A percentile compares a stretch with the other conserved stretches of the same genome.
Evolutionary conservation across 2,888 invertebrate species (phyloP).

Genomic region (Microctonus aethiopoides): DNA sequence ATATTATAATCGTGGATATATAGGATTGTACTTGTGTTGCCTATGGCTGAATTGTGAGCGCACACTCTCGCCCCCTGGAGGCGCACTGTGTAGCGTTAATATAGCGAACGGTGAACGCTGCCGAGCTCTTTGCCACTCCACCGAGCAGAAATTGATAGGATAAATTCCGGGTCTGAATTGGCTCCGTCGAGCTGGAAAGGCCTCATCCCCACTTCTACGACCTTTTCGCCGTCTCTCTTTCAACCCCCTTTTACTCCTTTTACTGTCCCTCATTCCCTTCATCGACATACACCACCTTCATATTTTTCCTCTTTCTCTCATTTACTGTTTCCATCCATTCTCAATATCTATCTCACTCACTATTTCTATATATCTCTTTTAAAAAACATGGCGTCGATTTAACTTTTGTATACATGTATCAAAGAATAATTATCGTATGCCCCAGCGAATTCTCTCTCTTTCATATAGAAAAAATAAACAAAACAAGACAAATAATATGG

Average conservation of each 20-base stretch:
- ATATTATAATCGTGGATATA: slow-evolving; percentile 50
- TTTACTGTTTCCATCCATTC: slow-evolving; percentile 26
- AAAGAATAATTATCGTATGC: slow-evolving; percentile 35
- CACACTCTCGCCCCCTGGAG: slow-evolving; percentile 51
- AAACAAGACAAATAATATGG: slow-evolving; percentile 29
- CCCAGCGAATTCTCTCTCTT: slow-evolving; percentile 28
- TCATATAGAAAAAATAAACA: neutral
- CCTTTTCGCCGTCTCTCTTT: slow-evolving; percentile 34
- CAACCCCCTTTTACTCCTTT: slow-evolving; percentile 25
- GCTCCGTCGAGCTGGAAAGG: slow-evolving; percentile 71
- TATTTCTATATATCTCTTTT: slow-evolving; percentile 36
- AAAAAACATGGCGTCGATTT: slow-evolving; percentile 2
- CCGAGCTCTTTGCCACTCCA: slow-evolving; percentile 72
- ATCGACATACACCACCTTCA: slow-evolving; percentile 17
- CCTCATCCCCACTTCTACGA: slow-evolving; percentile 50
- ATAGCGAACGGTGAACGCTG: slow-evolving; percentile 67
- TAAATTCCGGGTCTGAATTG: slow-evolving; percentile 75
- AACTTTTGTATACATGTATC: neutral
- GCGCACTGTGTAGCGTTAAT: slow-evolving; percentile 64
- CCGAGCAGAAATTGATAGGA: slow-evolving; percentile 75
- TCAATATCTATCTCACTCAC: slow-evolving; percentile 37
- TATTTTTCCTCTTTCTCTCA: slow-evolving; percentile 29
- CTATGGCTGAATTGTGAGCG: slow-evolving; percentile 42
- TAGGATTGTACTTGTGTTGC: slow-evolving; percentile 50
- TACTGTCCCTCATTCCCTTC: slow-evolving; percentile 31